These are phyloP conservation scores for Pangasius djambal DNA, from an alignment of 2,797 vertebrate species.

Conservation along the genomic window DNA sequence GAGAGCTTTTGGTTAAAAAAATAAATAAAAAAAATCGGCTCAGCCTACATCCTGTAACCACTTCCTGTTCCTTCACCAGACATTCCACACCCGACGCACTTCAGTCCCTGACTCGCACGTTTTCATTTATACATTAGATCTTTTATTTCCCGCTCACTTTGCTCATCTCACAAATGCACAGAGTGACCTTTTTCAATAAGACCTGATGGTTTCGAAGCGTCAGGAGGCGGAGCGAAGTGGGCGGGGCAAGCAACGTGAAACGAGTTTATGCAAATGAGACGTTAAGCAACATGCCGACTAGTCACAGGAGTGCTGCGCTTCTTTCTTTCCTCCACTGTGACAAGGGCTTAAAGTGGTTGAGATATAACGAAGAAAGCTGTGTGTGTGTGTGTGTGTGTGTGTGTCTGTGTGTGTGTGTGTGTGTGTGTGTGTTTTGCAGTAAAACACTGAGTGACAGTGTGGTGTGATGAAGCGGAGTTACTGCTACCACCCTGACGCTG, in stretches of 20 bases:
- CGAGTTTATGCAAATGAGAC: background rate
- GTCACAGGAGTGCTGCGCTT: background rate
- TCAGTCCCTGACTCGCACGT: background rate
- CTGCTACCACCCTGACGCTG: background rate
- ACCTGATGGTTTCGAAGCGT: background rate
- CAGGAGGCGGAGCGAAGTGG: background rate
- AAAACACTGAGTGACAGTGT: background rate
- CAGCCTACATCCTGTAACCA: slow-evolving; percentile 5
- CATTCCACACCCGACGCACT: background rate
- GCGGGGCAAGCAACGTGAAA: background rate
- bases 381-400: slow-evolving; percentile 5
- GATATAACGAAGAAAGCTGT: background rate
- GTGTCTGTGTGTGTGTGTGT: background rate
- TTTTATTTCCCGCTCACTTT: background rate
- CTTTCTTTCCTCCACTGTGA: background rate
- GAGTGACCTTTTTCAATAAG: background rate
- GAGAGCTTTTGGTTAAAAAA: background rate
- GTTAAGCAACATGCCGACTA: background rate
- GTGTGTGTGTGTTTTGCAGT: background rate
- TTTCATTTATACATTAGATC: background rate
- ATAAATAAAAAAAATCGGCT: background rate
- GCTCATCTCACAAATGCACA: background rate
- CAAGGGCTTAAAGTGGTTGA: too few relatives aligned
- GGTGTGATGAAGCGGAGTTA: background rate
- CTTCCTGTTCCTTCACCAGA: slow-evolving; percentile 1